Conservation (phyloP, 2,888 invertebrate genomes). For the Diarsia mendica region DNA sequence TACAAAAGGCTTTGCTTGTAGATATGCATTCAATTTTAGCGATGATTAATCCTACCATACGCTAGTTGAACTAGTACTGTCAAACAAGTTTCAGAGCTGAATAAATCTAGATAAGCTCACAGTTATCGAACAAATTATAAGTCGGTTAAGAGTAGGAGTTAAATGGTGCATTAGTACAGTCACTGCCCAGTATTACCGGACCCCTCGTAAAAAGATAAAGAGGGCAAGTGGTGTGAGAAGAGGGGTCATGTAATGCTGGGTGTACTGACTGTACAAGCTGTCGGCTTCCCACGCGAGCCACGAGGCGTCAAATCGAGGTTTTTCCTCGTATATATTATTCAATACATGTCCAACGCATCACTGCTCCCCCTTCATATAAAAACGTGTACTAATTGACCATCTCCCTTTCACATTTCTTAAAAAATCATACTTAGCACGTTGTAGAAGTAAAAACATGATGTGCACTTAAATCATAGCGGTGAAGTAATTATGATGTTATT, state of each 20-base stretch:
- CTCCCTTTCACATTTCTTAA: slow-evolving; percentile 65
- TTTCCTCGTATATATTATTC: slow-evolving; percentile 79
- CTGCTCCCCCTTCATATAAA: slow-evolving; percentile 82
- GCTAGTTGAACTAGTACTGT: background rate
- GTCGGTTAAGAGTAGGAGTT: slow-evolving; percentile 63
- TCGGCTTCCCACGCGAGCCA: slow-evolving; percentile 84
- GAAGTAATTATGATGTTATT: slow-evolving; percentile 37
- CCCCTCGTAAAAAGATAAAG: too few species aligned
- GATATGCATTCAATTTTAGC: slow-evolving; percentile 5
- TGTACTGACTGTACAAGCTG: slow-evolving; percentile 59
- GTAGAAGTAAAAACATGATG: slow-evolving; percentile 29
- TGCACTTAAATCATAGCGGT: slow-evolving; percentile 34
- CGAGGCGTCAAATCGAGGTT: slow-evolving; percentile 84
- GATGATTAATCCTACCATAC: background rate
- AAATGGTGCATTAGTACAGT: slow-evolving; percentile 69
- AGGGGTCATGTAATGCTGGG: too few species aligned
- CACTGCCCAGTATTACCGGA: too few species aligned
- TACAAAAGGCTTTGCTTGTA: background rate
- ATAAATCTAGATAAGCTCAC: slow-evolving; percentile 43
- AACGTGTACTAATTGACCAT: slow-evolving; percentile 82
- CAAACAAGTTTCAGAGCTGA: slow-evolving; percentile 27
- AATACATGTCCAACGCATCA: slow-evolving; percentile 84
- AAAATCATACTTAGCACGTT: slow-evolving; percentile 58
- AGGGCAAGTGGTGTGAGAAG: too few species aligned
- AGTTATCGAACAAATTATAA: slow-evolving; percentile 60